Conservation (phyloP, 2,113 vertebrate genomes). For the Bufo gargarizans region DNA sequence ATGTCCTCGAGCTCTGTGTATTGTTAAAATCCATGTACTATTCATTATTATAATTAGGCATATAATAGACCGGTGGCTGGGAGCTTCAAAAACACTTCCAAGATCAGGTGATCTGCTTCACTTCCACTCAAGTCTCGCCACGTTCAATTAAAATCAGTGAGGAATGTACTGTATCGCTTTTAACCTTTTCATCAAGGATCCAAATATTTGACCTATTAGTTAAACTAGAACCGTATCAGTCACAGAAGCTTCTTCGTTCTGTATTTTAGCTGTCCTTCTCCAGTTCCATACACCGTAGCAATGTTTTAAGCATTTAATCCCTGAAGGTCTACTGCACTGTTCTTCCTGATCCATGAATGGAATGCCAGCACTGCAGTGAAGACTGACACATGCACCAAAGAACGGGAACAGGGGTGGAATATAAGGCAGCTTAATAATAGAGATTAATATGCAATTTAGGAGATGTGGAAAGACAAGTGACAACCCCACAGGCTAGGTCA, state of each 20-base stretch:
- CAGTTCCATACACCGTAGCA: background rate
- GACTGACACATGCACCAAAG: background rate
- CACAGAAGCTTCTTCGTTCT: background rate
- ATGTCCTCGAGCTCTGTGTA: slow-evolving; percentile 24
- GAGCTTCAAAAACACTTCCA: slow-evolving; percentile 21
- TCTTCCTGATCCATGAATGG: background rate
- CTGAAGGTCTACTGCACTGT: background rate
- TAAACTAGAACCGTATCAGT: background rate
- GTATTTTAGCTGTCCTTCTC: background rate
- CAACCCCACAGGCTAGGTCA: too few species aligned
- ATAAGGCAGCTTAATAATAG: too few species aligned
- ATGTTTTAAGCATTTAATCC: background rate
- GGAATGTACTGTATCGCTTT: background rate
- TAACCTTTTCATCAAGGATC: background rate
- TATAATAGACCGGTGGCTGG: slow-evolving; percentile 43
- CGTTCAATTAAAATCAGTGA: slow-evolving; percentile 19
- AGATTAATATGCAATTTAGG: too few species aligned
- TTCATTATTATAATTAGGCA: slow-evolving; percentile 47
- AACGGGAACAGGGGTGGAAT: background rate
- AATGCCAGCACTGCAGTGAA: background rate
- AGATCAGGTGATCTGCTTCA: slow-evolving; percentile 33
- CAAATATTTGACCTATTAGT: background rate
- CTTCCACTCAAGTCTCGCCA: slow-evolving; percentile 31
- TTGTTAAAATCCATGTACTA: slow-evolving; percentile 39
- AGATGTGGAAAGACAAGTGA: too few species aligned